phyloP scores from a whole-genome alignment of 2,888 invertebrate species.

The Hirudinaria manillensis region DNA sequence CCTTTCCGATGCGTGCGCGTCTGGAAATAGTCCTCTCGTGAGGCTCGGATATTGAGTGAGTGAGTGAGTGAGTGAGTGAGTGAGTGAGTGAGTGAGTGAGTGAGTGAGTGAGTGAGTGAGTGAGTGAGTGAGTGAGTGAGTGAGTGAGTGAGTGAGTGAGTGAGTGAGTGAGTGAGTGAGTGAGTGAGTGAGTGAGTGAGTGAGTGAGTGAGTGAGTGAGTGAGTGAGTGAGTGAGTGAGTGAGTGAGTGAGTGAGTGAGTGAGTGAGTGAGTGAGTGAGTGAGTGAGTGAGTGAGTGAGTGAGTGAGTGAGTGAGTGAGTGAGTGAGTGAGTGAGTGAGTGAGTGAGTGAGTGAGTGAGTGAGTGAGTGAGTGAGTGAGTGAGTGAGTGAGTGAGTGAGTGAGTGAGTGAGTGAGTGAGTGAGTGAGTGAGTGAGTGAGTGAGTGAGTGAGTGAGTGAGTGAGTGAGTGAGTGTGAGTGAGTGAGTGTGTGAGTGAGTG shows the following conservation, averaged over 20 bases:
- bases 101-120: constrained; percentile 3
- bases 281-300: background rate
- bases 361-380: constrained; percentile 10
- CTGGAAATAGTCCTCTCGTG: background rate
- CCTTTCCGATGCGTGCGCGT: background rate
- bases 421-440: background rate
- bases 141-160: constrained; percentile 16
- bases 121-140: constrained; percentile 22
- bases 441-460: constrained; percentile 9
- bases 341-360: constrained; percentile 12
- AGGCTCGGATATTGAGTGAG: constrained; percentile 3
- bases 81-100: constrained; percentile 12
- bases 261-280: constrained; percentile 25
- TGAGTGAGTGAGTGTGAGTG: background rate
- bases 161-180: constrained; percentile 14
- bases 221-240: background rate
- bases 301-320: constrained; percentile 18
- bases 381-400: constrained; percentile 10
- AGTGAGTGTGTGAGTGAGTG: background rate
- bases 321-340: constrained; percentile 1
- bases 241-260: background rate
- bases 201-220: constrained; percentile 3
- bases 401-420: constrained; percentile 1
- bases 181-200: constrained; percentile 14
- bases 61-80: background rate